Evolutionary conservation across 2,888 invertebrate genomes (phyloP).

Genomic region (Iselma pallidipennis): DNA sequence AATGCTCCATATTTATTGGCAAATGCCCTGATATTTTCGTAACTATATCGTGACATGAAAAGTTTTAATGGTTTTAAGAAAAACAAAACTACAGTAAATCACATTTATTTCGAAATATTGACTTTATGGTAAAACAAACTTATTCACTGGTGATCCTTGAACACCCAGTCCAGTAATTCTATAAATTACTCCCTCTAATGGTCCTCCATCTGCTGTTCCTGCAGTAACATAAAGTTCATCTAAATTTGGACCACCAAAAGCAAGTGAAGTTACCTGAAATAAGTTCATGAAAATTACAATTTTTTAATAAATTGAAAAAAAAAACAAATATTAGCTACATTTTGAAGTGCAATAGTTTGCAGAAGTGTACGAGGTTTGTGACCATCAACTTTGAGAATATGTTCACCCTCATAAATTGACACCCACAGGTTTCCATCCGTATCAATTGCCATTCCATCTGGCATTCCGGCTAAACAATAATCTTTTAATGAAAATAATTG

Average conservation of each 20-base stretch:
- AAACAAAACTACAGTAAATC: no score
- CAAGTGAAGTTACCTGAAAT: constrained; percentile 63
- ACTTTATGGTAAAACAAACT: no score
- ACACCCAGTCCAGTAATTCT: no score
- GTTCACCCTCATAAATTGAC: constrained; percentile 71
- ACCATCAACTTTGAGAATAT: constrained; percentile 63
- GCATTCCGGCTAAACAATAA: constrained; percentile 57
- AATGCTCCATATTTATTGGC: no score
- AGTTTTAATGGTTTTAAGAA: no score
- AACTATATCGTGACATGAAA: no score
- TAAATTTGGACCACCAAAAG: constrained; percentile 68
- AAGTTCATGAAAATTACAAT: constrained; percentile 57
- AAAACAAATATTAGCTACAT: constrained; percentile 62
- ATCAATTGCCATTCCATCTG: no score
- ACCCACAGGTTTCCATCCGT: constrained; percentile 82
- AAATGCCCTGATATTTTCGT: no score
- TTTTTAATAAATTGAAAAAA: background rate
- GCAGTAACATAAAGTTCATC: constrained; percentile 71
- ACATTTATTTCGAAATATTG: no score
- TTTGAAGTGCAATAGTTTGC: constrained; percentile 61
- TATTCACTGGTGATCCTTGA: no score
- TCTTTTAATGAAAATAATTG: constrained; percentile 61
- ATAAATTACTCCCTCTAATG: no score
- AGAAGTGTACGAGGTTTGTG: constrained; percentile 59
- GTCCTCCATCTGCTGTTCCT: no score